Evolutionary conservation across 2,113 vertebrate genomes (phyloP), one percentile per base, ranked within the genome.

Genomic region (Cynopterus brachyotis): DNA sequence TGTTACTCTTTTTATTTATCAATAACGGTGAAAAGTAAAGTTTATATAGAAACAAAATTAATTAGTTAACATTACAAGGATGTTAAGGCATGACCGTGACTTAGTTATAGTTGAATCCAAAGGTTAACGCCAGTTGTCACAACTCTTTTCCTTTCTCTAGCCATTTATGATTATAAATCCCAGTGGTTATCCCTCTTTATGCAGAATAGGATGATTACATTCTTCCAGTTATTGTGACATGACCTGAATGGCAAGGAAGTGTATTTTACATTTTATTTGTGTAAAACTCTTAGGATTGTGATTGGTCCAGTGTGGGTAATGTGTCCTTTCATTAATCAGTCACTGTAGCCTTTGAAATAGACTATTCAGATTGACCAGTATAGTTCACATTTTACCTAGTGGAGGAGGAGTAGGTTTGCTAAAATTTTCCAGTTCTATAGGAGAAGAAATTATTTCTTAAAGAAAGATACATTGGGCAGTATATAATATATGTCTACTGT

Each of bases 371-470:
- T 3, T 94, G 12, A 53, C 15, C 53, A 47, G 4, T 30, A 17
- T 15, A 81, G 35, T 72, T 50, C 3, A 57, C 42, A 66, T 81
- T 37, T 93, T 79, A 45, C 67, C 9, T 35, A 45, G 6, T 45
- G 5, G 45, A 59, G 1, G 8, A n/a, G 11, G 8, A 67, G 9
- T 55, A 50, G 40, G 32, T 55, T 94, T 81, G 53, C 59, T 81
- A 85, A 66, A 81, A 79, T 64, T 80, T 17, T 17, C 64, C 47
- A 88, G 55, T 93, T 84, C 5, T 28, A 62, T 57, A 53, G 22
- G 20, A 92, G 45, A 87, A 95, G 37, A 92, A 60, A 87, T 60
- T 40, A 86, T 70, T 92, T 60, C 76, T 81, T 70, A 81, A 94
- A 84, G 42, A 92, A 96, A 94, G 6, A 22, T 50, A 84, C 35